phyloP scores from a whole-genome alignment of 2,797 vertebrate genomes.

The Telmatherina bonti region DNA sequence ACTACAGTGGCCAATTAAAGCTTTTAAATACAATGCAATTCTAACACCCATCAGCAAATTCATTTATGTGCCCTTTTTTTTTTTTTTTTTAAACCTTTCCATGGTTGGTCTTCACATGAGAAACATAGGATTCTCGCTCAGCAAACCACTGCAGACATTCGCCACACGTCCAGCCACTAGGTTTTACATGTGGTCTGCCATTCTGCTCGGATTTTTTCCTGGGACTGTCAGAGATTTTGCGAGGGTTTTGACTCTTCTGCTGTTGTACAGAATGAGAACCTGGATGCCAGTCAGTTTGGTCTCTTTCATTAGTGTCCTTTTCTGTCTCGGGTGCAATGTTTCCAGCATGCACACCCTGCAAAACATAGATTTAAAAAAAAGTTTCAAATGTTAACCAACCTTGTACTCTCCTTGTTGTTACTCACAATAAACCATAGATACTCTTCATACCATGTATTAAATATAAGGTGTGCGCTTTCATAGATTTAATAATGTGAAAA shows the following conservation, averaged over 20 bases:
- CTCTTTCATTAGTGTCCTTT: slow-evolving; percentile 74
- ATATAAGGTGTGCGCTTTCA: neutral
- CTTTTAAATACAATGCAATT: neutral
- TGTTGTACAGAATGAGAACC: slow-evolving; percentile 69
- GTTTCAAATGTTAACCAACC: neutral
- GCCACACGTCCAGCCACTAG: slow-evolving; percentile 90
- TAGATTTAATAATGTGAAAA: neutral
- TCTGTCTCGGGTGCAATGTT: slow-evolving; percentile 82
- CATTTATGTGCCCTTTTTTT: slow-evolving; percentile 61
- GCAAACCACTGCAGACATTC: slow-evolving; percentile 92
- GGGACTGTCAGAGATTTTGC: slow-evolving; percentile 46
- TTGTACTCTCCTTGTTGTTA: neutral
- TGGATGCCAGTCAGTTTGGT: slow-evolving; percentile 58
- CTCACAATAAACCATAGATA: neutral
- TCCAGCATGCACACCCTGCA: slow-evolving; percentile 87
- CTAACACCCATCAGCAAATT: neutral
- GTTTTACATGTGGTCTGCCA: slow-evolving; percentile 80
- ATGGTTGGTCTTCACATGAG: slow-evolving; percentile 92
- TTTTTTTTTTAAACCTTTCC: no score
- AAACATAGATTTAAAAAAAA: slow-evolving; percentile 25
- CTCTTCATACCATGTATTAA: neutral
- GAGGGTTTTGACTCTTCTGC: slow-evolving; percentile 55
- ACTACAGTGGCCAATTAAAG: neutral
- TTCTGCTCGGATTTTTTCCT: slow-evolving; percentile 74
- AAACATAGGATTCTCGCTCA: slow-evolving; percentile 90